Conservation (phyloP, 2,888 invertebrate species). For the Rhagonycha fulva region DNA sequence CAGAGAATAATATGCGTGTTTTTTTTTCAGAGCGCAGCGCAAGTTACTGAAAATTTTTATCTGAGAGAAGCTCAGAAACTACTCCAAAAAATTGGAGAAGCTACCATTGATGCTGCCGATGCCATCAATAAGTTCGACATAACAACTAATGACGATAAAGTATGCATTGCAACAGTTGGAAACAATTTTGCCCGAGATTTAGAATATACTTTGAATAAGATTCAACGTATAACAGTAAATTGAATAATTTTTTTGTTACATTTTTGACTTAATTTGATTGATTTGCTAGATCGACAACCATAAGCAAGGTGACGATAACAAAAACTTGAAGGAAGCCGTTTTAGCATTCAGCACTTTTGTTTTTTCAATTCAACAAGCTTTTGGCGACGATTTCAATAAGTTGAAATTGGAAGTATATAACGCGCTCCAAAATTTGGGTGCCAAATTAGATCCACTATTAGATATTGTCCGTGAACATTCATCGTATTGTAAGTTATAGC, state of each 20-base stretch:
- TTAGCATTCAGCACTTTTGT: not conserved
- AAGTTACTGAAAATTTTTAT: not conserved
- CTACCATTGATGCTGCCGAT: not conserved
- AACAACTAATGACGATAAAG: not conserved
- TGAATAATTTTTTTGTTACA: not conserved
- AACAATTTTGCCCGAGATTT: not conserved
- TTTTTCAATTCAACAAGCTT: not conserved
- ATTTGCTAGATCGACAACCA: not conserved
- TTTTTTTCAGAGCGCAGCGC: no score
- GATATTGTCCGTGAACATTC: not conserved
- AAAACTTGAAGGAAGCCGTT: not conserved
- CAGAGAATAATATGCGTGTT: no score
- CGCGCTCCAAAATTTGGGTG: not conserved
- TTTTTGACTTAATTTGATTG: not conserved
- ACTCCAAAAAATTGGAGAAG: not conserved
- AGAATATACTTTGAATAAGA: not conserved
- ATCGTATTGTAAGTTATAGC: not conserved
- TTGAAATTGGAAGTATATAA: not conserved
- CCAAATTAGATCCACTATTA: not conserved
- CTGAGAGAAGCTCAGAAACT: not conserved
- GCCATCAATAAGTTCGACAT: not conserved
- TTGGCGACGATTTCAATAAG: not conserved
- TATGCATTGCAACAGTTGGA: not conserved
- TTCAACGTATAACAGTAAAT: not conserved
- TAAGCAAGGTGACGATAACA: not conserved